Evolutionary conservation across 2,797 vertebrate genomes (phyloP).

Genomic region (Tapirus indicus): DNA sequence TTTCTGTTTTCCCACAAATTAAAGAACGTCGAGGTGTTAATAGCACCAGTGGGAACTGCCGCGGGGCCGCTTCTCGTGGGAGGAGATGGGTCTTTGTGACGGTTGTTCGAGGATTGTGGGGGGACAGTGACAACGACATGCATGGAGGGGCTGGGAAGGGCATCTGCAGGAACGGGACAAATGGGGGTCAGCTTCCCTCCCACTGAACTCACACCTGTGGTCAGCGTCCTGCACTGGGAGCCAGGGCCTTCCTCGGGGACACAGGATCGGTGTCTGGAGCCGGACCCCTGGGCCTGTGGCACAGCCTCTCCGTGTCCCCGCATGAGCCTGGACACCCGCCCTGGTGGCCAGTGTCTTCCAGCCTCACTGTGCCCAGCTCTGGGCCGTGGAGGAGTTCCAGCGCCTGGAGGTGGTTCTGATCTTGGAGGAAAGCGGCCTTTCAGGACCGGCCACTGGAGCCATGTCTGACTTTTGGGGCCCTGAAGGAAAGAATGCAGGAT

Average conservation of each 20-base stretch:
- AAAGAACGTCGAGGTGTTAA: neutral
- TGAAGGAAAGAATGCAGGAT: neutral
- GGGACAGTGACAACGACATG: fast-evolving
- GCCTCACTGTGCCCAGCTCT: neutral
- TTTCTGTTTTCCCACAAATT: slow-evolving; percentile 19
- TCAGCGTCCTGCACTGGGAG: neutral
- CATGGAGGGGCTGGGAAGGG: neutral
- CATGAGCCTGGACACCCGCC: neutral
- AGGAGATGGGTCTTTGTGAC: neutral
- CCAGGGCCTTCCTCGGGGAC: neutral
- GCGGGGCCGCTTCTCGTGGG: neutral
- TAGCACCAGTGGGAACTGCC: neutral
- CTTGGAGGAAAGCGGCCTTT: neutral
- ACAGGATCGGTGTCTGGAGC: fast-evolving
- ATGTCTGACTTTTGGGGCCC: neutral
- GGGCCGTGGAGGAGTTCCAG: neutral
- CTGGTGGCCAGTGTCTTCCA: fast-evolving
- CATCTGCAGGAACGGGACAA: fast-evolving
- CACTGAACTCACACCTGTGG: neutral
- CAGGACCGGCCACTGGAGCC: fast-evolving
- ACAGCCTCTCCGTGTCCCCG: neutral
- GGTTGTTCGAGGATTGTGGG: neutral
- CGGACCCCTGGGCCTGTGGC: neutral
- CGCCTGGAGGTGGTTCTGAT: neutral
- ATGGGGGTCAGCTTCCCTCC: fast-evolving